Conservation (phyloP, 92 coral and sea anemone genomes). For the Desmophyllum pertusum region DNA sequence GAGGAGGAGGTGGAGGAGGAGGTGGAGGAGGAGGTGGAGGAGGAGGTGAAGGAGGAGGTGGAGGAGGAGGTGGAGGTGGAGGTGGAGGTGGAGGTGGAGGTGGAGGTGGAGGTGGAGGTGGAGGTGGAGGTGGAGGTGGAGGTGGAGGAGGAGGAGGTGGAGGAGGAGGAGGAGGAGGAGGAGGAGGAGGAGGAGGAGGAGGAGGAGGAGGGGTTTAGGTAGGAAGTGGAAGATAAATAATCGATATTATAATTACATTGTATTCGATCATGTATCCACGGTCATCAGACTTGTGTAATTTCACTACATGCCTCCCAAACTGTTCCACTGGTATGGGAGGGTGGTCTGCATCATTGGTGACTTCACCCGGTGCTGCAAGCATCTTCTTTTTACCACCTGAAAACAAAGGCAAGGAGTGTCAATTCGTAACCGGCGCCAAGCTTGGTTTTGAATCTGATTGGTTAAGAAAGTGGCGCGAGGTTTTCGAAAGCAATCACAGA, state of each 20-base stretch:
- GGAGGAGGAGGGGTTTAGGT: neutral
- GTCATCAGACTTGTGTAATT: slow-evolving; percentile 98
- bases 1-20: neutral
- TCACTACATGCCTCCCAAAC: slow-evolving; percentile 93
- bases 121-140: neutral
- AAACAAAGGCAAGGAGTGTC: neutral
- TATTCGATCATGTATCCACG: slow-evolving; percentile 98
- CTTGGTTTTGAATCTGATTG: too few species aligned
- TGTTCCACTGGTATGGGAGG: slow-evolving; percentile 82
- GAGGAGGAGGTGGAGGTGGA: too few species aligned
- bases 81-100: too few species aligned
- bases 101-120: too few species aligned
- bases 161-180: too few species aligned
- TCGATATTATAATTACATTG: slow-evolving; percentile 65
- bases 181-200: neutral
- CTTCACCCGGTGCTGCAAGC: slow-evolving; percentile 79
- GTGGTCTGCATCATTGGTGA: slow-evolving; percentile 86
- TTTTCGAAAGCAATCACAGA: too few species aligned
- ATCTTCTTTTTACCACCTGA: slow-evolving; percentile 70
- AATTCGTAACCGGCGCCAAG: slow-evolving; percentile 40
- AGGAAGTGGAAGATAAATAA: too few species aligned
- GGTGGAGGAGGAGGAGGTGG: neutral
- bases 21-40: neutral
- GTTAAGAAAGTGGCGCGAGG: too few species aligned
- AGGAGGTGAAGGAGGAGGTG: too few species aligned